Evolutionary conservation across 2,113 vertebrate species (phyloP), one percentile per base, ranked within the genome.

Genomic region (Zosterops hypoxanthus): DNA sequence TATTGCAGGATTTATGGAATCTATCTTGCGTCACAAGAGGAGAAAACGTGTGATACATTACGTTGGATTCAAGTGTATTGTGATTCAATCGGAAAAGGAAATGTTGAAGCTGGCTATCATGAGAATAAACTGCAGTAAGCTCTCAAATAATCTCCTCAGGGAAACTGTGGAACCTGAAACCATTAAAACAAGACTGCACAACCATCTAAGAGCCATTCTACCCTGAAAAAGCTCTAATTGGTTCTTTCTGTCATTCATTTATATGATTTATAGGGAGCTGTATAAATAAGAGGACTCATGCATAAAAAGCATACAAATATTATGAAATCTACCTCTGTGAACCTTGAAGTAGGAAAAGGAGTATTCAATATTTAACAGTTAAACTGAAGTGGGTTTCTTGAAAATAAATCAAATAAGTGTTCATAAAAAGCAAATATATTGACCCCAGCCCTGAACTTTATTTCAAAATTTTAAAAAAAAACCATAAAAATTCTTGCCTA

Each of bases 131-230:
- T 90, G 52, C 65, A 63, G 41, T 88, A 75, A 92, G 36, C 60
- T 78, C 85, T 95, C 82, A 88, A 86, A 88, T 88, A 63, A 78
- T 92, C 82, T 97, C 90, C 93, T 90, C 8, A 4, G 88, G 92
- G 88, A 84, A 95, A 83, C 86, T 64, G 31, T 83, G 88, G 69
- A 94, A 93, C 80, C 77, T 61, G 65, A 93, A 95, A 94, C 86
- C 55, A 75, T 72, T 95, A 83, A 84, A 96, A 84, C 2, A 15
- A 83, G 65, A 68, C 60, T 84, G 49, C 36, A 52, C 60, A 95
- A 90, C 65, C 76, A 71, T 41, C 3, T n/a, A 90, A 90, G 82
- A 90, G 71, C 72, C 69, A 79, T 90, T 90, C 80, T 88, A 47
- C 31, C 4, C 68, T 39, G n/a, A 68, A 64, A 77, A 86, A 91